Evolutionary conservation across 2,113 vertebrate species (phyloP).

Genomic region (Oncorhynchus mykiss): DNA sequence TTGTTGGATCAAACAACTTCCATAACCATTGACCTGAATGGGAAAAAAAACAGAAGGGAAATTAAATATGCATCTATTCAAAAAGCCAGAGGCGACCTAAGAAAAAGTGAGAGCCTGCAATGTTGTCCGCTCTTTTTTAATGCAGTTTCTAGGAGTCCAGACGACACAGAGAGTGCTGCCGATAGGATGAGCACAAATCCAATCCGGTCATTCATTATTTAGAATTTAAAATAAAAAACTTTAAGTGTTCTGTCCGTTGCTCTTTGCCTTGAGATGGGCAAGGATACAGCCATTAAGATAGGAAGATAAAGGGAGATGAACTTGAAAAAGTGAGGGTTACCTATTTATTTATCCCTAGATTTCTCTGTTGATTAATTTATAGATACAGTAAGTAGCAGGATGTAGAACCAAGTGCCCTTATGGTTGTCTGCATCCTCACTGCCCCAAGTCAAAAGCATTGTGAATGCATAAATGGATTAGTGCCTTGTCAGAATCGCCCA

Average conservation of each 20-base stretch:
- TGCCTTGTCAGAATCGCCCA: slow-evolving; percentile 3
- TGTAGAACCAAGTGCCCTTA: background rate
- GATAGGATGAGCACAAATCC: background rate
- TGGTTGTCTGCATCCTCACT: background rate
- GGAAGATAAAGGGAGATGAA: background rate
- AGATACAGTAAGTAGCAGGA: background rate
- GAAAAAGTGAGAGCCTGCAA: background rate
- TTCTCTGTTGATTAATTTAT: background rate
- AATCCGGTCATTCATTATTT: slow-evolving; percentile 1
- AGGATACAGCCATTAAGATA: background rate
- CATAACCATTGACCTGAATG: no score
- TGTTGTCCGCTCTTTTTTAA: no score
- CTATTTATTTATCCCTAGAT: background rate
- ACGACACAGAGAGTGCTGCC: background rate
- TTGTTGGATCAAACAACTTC: background rate
- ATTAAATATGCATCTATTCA: no score
- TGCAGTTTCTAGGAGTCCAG: no score
- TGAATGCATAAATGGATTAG: slow-evolving; percentile 4
- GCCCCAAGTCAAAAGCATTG: background rate
- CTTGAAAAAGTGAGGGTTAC: background rate
- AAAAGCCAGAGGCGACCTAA: background rate
- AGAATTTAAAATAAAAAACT: background rate
- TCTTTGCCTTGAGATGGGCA: background rate
- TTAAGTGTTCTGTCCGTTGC: background rate
- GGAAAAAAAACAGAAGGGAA: no score